Evolutionary conservation across 2,888 invertebrate species (phyloP).

Genomic region (Acleris emargana): DNA sequence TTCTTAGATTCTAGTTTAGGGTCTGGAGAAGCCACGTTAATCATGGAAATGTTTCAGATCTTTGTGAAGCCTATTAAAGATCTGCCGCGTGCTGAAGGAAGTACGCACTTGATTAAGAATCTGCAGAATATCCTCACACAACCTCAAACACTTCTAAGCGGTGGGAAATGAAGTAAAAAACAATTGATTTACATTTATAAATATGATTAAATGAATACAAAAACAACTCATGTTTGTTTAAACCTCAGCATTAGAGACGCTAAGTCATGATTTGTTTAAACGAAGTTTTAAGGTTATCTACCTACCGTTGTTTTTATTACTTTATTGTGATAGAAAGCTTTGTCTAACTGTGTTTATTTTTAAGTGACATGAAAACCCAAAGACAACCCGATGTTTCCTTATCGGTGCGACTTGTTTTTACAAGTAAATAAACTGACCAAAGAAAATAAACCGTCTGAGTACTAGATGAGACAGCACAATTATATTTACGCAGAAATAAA

Average conservation of each 20-base stretch:
- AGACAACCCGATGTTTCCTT: conserved; percentile 1
- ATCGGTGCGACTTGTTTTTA: not conserved
- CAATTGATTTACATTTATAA: no score
- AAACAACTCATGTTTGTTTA: not conserved
- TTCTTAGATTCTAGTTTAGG: conserved; percentile 34
- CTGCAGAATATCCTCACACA: conserved; percentile 26
- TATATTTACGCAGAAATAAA: no score
- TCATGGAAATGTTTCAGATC: conserved; percentile 58
- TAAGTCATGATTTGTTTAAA: not conserved
- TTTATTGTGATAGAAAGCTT: no score
- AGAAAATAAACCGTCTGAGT: not conserved
- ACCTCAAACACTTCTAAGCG: conserved; percentile 14
- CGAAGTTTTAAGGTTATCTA: not conserved
- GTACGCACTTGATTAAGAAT: conserved; percentile 23
- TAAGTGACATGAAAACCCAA: not conserved
- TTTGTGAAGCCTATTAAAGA: conserved; percentile 51
- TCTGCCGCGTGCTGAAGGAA: conserved; percentile 27
- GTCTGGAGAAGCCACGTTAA: conserved; percentile 44
- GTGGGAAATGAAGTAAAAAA: conserved; percentile 3
- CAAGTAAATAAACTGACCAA: not conserved
- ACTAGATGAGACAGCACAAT: not conserved
- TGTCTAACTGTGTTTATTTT: no score
- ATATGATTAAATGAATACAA: no score
- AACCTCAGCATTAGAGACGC: not conserved
- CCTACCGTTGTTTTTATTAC: no score